Conservation (phyloP, 1,140 invertebrate genomes). For the Doryteuthis pealeii region DNA sequence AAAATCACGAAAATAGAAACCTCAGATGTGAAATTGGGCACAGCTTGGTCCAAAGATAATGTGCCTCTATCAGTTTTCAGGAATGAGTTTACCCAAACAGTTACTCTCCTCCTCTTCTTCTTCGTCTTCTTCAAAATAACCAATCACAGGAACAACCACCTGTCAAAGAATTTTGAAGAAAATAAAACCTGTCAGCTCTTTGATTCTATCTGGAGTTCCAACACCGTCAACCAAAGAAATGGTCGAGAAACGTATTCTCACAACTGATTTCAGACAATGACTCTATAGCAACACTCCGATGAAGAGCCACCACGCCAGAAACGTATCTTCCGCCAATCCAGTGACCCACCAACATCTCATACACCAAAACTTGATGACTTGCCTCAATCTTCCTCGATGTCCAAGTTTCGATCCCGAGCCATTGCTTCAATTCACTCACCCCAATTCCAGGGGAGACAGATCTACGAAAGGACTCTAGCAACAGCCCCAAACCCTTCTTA, state of each 20-base stretch:
- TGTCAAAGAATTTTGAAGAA: not conserved
- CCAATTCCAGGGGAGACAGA: slow-evolving; percentile 5
- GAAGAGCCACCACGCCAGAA: slow-evolving; percentile 51
- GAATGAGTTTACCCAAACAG: too few relatives aligned
- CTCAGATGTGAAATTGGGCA: too few relatives aligned
- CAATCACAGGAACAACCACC: not conserved
- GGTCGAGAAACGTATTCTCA: slow-evolving; percentile 73
- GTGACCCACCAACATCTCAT: slow-evolving; percentile 30
- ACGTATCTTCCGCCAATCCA: slow-evolving; percentile 46
- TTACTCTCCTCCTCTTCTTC: not conserved
- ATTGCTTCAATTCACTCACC: slow-evolving; percentile 21
- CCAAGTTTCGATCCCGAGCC: slow-evolving; percentile 26
- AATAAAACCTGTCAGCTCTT: not conserved
- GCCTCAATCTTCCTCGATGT: slow-evolving; percentile 12
- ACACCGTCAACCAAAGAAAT: slow-evolving; percentile 30
- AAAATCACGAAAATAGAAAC: too few relatives aligned
- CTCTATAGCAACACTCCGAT: slow-evolving; percentile 77
- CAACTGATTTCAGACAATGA: slow-evolving; percentile 84
- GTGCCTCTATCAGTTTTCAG: too few relatives aligned
- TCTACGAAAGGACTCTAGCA: not conserved
- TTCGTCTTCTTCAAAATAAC: too few relatives aligned
- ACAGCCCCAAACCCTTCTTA: not conserved
- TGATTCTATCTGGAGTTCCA: slow-evolving; percentile 13
- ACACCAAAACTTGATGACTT: not conserved
- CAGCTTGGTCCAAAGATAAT: not conserved